phyloP scores from a whole-genome alignment of 2,888 invertebrate species.

The Callyntrura sp. region DNA sequence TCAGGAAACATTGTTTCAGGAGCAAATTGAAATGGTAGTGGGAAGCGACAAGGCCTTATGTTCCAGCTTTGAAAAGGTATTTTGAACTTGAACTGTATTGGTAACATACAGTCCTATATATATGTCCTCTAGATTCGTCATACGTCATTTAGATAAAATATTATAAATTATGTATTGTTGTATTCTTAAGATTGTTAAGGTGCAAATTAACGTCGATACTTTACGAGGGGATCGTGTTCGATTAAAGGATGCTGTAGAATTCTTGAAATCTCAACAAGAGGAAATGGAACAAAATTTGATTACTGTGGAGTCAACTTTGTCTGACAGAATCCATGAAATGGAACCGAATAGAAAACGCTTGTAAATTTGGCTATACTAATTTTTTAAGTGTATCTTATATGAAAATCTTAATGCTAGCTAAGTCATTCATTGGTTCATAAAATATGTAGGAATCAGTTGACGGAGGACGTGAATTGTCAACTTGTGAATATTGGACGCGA shows the following conservation, averaged over 20 bases:
- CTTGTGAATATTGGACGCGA: slow-evolving; percentile 97
- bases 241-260: slow-evolving; percentile 96
- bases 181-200: slow-evolving; percentile 4
- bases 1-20: slow-evolving; percentile 95
- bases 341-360: slow-evolving; percentile 90
- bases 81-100: too few relatives aligned
- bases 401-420: too few relatives aligned
- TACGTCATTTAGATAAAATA: too few relatives aligned
- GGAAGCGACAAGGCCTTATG: slow-evolving; percentile 97
- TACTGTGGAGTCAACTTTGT: slow-evolving; percentile 89
- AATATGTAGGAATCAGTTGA: background rate
- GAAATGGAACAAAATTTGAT: slow-evolving; percentile 95
- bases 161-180: too few relatives aligned
- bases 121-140: too few relatives aligned
- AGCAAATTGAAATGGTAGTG: slow-evolving; percentile 97
- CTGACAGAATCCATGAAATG: slow-evolving; percentile 86
- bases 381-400: too few relatives aligned
- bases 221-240: slow-evolving; percentile 96
- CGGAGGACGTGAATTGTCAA: background rate
- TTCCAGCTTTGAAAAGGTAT: slow-evolving; percentile 96
- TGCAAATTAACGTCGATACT: slow-evolving; percentile 84
- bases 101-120: too few relatives aligned
- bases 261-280: slow-evolving; percentile 95
- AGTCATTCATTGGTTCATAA: too few relatives aligned
- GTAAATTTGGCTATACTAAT: too few relatives aligned